phyloP scores from a whole-genome alignment of 2,888 invertebrate species.

The Tanypteryx hageni region DNA sequence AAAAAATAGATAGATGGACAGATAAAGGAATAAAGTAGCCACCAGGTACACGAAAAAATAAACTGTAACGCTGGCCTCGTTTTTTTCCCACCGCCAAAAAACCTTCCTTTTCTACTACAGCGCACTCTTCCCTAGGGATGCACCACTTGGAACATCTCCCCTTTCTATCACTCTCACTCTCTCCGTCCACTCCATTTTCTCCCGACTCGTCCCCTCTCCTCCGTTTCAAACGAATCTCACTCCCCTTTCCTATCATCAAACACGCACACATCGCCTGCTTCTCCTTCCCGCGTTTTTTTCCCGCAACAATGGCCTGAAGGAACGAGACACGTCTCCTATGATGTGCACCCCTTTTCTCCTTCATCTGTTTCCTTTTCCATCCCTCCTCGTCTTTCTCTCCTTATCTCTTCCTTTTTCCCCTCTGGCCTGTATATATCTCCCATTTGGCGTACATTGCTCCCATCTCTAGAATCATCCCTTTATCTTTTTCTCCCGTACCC shows the following conservation, averaged over 20 bases:
- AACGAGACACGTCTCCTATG: not conserved
- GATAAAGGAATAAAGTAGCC: slow-evolving; percentile 22
- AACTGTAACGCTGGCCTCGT: slow-evolving; percentile 5
- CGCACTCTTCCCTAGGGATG: not conserved
- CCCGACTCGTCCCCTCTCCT: not conserved
- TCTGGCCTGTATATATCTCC: not conserved
- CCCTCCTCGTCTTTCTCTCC: not conserved
- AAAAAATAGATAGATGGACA: slow-evolving; percentile 11
- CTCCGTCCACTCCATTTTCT: not conserved
- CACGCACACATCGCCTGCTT: not conserved
- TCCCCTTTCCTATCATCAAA: not conserved
- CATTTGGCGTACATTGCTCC: not conserved
- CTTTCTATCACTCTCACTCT: not conserved
- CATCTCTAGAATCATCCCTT: not conserved
- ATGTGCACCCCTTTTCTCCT: not conserved
- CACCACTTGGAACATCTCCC: not conserved
- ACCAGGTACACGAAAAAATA: not conserved
- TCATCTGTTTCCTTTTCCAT: not conserved
- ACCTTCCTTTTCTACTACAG: not conserved
- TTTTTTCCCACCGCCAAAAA: not conserved
- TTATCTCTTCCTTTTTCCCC: not conserved
- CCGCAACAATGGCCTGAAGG: not conserved
- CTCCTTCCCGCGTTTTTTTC: not conserved
- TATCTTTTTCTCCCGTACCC: not conserved
- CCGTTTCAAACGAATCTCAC: not conserved